Base-by-base conservation (phyloP, 2,113 vertebrate genomes). In the Canis aureus region DNA sequence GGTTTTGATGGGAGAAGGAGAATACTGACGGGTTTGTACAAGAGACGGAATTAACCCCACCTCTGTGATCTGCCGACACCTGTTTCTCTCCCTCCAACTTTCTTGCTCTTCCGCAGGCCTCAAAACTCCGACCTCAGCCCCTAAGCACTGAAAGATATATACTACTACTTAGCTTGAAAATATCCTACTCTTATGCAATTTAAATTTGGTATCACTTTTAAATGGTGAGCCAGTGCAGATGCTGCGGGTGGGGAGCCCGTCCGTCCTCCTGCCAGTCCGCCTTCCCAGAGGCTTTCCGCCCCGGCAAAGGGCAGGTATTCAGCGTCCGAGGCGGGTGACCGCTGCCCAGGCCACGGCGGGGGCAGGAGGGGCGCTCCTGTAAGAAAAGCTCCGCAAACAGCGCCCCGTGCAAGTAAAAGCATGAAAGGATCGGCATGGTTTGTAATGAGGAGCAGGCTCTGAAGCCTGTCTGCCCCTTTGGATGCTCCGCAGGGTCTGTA, bases 251-350 rank as follows among this genome's bases (percentile, higher is more conserved):
- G 43, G 43, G 43, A 43, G 6, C 43, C 43, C 43, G 7, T 43
- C 43, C 6, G 43, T 43, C 6, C 0, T 4, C 59, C 83, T 92
- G 97, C 89, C 94, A 91, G 94, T 66, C 92, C 79, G 95, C 97
- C 76, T 89, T 74, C 60, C 96, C 81, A 95, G 97, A 80, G 89
- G 84, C 0, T 0, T 87, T 98, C 93, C 78, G 86, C 97, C 96
- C 97, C 94, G 74, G n/a, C 49, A 96, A 97, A 98, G 97, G 98
- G 97, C 96, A 73, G 87, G 97, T 97, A 89, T 94, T 89, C 97
- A 43, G 43, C 1, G 1, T 43, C 43, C 43, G 43, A 43, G 43
- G 43, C 43, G 43, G 43, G 43, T 43, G 43, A 43, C 43, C 43
- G 43, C 43, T 43, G 43, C 43, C 43, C 43, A 43, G 43, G 43